Conservation (phyloP, 2,797 vertebrate species). For the Sebastes oblongus region DNA sequence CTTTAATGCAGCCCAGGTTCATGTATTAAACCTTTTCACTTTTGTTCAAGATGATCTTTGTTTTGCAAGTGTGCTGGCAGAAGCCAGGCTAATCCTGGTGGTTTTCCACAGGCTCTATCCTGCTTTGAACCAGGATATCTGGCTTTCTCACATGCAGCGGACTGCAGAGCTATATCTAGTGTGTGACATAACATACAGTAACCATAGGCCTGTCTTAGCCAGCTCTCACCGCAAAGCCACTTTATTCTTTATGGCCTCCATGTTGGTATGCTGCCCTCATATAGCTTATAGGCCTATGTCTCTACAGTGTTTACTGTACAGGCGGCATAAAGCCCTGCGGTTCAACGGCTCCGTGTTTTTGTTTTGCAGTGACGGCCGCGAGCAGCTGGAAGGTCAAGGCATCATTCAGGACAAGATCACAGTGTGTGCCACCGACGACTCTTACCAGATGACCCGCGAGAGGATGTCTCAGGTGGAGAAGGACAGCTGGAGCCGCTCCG, state of each 20-base stretch:
- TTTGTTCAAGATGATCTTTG: slow-evolving; percentile 39
- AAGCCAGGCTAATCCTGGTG: slow-evolving; percentile 51
- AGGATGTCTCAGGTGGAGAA: slow-evolving; percentile 84
- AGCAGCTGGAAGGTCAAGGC: slow-evolving; percentile 86
- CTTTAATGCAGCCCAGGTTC: slow-evolving; percentile 16
- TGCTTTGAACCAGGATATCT: slow-evolving; percentile 52
- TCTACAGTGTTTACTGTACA: slow-evolving; percentile 4
- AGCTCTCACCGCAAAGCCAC: slow-evolving; percentile 42
- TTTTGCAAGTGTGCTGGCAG: slow-evolving; percentile 44
- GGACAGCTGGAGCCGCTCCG: slow-evolving; percentile 83
- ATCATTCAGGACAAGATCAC: slow-evolving; percentile 90
- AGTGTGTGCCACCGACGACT: slow-evolving; percentile 87
- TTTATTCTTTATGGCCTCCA: not conserved
- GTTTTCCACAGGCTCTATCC: slow-evolving; percentile 49
- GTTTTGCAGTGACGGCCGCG: slow-evolving; percentile 77
- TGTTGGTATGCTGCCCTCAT: slow-evolving; percentile 19
- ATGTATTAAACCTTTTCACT: slow-evolving; percentile 15
- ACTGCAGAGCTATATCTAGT: slow-evolving; percentile 54
- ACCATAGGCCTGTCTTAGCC: slow-evolving; percentile 48
- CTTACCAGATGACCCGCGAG: slow-evolving; percentile 83
- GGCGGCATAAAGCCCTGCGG: not conserved
- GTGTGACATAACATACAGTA: slow-evolving; percentile 64
- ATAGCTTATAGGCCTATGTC: slow-evolving; percentile 16
- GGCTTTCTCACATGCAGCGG: slow-evolving; percentile 19
- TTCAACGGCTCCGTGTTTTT: slow-evolving; percentile 12